Percentiles rank a stretch among this genome's conserved stretches.
These are phyloP conservation scores for Phragmatobia fuliginosa DNA, from an alignment of 2,888 invertebrate species.

Conservation along the genomic window DNA sequence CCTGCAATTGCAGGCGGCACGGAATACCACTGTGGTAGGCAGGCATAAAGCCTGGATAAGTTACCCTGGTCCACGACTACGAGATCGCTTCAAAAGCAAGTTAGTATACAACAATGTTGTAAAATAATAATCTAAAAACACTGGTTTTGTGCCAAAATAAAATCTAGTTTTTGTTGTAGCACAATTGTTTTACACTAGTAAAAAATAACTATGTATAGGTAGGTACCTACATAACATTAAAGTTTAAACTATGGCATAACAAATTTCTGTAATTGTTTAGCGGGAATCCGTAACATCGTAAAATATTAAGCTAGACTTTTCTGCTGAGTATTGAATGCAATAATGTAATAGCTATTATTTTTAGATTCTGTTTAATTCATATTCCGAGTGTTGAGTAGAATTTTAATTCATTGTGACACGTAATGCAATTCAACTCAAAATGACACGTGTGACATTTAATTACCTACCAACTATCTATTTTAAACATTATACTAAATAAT, in stretches of 20 bases:
- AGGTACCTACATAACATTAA: too few relatives aligned
- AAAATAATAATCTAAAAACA: neutral
- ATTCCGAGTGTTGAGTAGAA: neutral
- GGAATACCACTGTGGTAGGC: too few relatives aligned
- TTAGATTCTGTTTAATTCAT: too few relatives aligned
- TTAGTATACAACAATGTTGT: neutral
- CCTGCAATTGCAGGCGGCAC: too few relatives aligned
- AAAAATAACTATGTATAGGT: neutral
- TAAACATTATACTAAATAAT: too few relatives aligned
- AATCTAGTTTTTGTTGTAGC: neutral
- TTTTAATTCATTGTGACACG: neutral
- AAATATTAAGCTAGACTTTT: neutral
- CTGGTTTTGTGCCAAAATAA: neutral
- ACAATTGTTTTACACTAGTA: neutral
- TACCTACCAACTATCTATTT: neutral
- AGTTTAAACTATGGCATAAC: neutral
- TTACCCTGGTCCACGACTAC: too few relatives aligned
- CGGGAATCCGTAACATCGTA: neutral
- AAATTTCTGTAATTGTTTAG: neutral
- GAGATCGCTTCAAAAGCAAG: too few relatives aligned
- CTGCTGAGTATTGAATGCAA: neutral
- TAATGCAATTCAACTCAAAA: neutral
- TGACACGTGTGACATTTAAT: neutral
- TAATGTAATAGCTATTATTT: neutral
- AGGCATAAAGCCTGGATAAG: too few relatives aligned